phyloP scores from a whole-genome alignment of 2,888 invertebrate species.

The Conops quadrifasciatus region DNA sequence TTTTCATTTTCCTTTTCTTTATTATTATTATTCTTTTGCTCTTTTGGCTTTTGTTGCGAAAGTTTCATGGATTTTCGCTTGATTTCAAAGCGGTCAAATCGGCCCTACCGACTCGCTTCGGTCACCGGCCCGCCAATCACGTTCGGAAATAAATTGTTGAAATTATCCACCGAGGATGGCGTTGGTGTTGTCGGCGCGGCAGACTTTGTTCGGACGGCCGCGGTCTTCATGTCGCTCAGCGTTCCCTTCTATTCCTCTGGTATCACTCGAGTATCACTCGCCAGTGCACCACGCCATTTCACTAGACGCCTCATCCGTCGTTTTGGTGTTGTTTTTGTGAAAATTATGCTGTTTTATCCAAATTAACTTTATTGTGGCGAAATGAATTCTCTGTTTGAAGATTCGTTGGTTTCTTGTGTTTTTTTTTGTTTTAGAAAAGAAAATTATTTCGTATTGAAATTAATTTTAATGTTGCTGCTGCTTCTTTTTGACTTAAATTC shows the following conservation, averaged over 20 bases:
- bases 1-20: constrained; percentile 49
- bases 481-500: constrained; percentile 9
- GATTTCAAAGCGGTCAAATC: constrained; percentile 34
- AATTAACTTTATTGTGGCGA: constrained; percentile 24
- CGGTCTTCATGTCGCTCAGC: not conserved
- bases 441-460: constrained; percentile 16
- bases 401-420: not conserved
- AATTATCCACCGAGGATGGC: constrained; percentile 39
- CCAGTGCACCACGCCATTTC: not conserved
- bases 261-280: not conserved
- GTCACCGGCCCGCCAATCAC: constrained; percentile 38
- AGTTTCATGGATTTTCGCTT: constrained; percentile 38
- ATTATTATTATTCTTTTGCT: constrained; percentile 1
- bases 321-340: constrained; percentile 15
- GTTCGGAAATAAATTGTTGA: constrained; percentile 48
- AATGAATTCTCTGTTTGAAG: constrained; percentile 24
- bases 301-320: constrained; percentile 22
- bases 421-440: not conserved
- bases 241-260: not conserved
- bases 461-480: constrained; percentile 11
- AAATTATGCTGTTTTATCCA: constrained; percentile 28
- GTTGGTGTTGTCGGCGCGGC: constrained; percentile 19
- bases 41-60: constrained; percentile 28
- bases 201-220: not conserved
- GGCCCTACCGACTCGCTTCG: constrained; percentile 23